A percentile compares a stretch with the other conserved stretches of the same genome.
These are phyloP conservation scores for Psittacula cyanocephala DNA, from an alignment of 2,113 vertebrate species.

Conservation along the genomic window DNA sequence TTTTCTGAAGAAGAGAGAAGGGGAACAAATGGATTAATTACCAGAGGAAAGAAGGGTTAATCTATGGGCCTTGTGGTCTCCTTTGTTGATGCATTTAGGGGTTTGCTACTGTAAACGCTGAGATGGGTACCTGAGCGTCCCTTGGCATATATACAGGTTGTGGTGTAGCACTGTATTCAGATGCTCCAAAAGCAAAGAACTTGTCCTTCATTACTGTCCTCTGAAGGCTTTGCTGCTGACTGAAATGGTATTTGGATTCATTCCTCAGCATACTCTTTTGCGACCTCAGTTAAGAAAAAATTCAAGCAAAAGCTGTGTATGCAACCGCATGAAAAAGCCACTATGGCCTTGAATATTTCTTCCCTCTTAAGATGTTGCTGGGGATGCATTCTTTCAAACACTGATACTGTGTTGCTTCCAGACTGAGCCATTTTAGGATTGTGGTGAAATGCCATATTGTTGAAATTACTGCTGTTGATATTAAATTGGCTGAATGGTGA, in stretches of 20 bases:
- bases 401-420: background rate
- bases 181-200: fast-evolving
- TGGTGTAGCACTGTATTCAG: background rate
- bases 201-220: background rate
- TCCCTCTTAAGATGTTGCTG: constrained; percentile 12
- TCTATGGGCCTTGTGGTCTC: background rate
- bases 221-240: background rate
- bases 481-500: constrained; percentile 63
- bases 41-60: background rate
- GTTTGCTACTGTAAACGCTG: background rate
- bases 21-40: background rate
- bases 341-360: constrained; percentile 13
- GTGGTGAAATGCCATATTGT: constrained; percentile 65
- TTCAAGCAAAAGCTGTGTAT: background rate
- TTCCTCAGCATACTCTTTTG: constrained; percentile 30
- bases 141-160: background rate
- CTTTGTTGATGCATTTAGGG: background rate
- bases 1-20: background rate
- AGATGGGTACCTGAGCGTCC: background rate
- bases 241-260: background rate
- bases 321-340: background rate
- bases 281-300: constrained; percentile 16
- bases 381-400: background rate
- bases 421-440: constrained; percentile 46
- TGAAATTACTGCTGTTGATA: constrained; percentile 67